Percentiles rank a stretch among this genome's conserved stretches.
phyloP scores from a whole-genome alignment of 1,140 invertebrate species.

The Amyelois transitella region DNA sequence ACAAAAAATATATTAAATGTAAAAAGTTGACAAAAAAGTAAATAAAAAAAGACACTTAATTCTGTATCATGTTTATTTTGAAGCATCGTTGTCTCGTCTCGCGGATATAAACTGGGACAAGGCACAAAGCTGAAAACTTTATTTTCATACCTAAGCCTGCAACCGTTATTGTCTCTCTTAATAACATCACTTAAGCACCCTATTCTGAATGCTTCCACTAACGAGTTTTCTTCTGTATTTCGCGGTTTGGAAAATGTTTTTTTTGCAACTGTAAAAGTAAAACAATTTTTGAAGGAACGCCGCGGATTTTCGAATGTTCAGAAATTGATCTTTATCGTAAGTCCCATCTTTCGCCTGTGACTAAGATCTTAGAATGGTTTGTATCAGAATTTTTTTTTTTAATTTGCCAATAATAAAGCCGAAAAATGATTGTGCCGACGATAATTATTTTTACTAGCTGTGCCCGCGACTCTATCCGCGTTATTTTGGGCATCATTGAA shows the following conservation, averaged over 20 bases:
- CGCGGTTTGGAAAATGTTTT: neutral
- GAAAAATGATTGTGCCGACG: too few relatives aligned
- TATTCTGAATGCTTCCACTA: constrained; percentile 22
- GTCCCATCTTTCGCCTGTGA: too few relatives aligned
- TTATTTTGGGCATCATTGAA: too few relatives aligned
- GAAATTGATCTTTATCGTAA: too few relatives aligned
- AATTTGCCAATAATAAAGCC: too few relatives aligned
- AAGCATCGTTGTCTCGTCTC: constrained; percentile 18
- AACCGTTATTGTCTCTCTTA: constrained; percentile 36
- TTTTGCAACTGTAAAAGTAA: neutral
- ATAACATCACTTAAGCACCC: constrained; percentile 27
- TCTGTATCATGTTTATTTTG: neutral
- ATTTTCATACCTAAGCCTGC: constrained; percentile 35
- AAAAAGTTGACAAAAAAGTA: neutral
- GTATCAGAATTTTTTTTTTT: too few relatives aligned
- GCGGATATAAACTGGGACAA: constrained; percentile 37
- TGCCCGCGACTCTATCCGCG: too few relatives aligned
- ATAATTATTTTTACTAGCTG: too few relatives aligned
- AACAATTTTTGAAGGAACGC: neutral
- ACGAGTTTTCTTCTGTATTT: constrained; percentile 27
- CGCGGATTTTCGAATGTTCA: neutral
- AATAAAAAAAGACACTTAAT: neutral
- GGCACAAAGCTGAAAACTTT: constrained; percentile 36
- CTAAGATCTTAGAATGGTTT: too few relatives aligned
- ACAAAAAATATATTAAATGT: too few relatives aligned